Conservation (phyloP, 2,888 invertebrate genomes). For the Margaritifera margaritifera region DNA sequence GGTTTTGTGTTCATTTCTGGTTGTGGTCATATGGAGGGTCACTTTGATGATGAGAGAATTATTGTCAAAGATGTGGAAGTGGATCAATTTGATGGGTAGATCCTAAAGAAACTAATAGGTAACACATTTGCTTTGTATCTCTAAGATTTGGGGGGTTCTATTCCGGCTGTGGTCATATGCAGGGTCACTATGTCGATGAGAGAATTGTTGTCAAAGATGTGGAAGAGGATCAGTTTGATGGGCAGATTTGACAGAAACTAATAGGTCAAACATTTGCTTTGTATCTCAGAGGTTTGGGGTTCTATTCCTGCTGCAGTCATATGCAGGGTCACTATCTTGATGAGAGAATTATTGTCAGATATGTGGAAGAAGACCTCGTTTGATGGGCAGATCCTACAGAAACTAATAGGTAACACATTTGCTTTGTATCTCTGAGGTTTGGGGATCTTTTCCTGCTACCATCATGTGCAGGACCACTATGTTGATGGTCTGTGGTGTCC, state of each 20-base stretch:
- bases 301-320: not conserved
- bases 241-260: conserved; percentile 86
- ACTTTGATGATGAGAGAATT: conserved; percentile 84
- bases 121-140: conserved; percentile 18
- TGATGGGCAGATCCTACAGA: conserved; percentile 92
- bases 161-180: not conserved
- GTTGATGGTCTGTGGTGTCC: not conserved
- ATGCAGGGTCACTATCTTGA: conserved; percentile 69
- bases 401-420: conserved; percentile 75
- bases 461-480: not conserved
- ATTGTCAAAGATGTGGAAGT: conserved; percentile 97
- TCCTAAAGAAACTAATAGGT: conserved; percentile 81
- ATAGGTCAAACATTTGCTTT: conserved; percentile 71
- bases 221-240: conserved; percentile 97
- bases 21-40: not conserved
- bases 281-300: not conserved
- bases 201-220: conserved; percentile 97
- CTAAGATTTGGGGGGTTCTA: not conserved
- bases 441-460: not conserved
- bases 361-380: conserved; percentile 96
- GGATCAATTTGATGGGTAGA: conserved; percentile 98
- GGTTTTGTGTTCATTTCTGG: not conserved
- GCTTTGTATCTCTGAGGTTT: not conserved
- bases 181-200: conserved; percentile 77
- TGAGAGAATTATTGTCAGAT: conserved; percentile 96